These are phyloP conservation scores for Limanda limanda DNA, from an alignment of 2,113 vertebrate species.

Conservation along the genomic window DNA sequence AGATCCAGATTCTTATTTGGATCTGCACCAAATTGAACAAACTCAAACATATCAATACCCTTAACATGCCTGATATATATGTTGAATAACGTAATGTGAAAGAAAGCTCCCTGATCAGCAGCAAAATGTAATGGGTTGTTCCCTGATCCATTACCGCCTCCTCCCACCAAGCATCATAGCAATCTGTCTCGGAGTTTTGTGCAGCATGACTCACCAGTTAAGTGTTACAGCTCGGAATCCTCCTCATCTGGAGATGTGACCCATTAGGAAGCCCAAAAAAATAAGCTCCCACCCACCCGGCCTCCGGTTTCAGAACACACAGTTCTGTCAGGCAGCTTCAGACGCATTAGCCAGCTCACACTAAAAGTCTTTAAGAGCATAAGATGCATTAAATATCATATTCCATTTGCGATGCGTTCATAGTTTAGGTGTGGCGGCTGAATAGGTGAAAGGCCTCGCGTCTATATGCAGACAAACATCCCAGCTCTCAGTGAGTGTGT, in stretches of 20 bases:
- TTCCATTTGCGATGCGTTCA: conserved; percentile 40
- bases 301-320: conserved; percentile 24
- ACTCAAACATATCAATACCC: no score
- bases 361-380: conserved; percentile 37
- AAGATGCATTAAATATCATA: conserved; percentile 18
- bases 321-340: not conserved
- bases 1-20: no score
- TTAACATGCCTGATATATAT: no score
- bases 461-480: conserved; percentile 20
- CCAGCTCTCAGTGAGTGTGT: conserved; percentile 26
- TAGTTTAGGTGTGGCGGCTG: conserved; percentile 35
- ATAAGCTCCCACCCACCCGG: not conserved
- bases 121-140: no score
- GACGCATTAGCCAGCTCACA: conserved; percentile 33
- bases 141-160: no score
- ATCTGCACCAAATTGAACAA: no score
- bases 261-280: not conserved
- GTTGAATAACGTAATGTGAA: no score
- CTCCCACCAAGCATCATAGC: no score
- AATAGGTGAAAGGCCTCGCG: conserved; percentile 64
- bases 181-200: not conserved
- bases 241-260: conserved; percentile 50
- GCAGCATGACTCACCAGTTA: conserved; percentile 55
- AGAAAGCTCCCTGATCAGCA: no score
- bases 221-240: conserved; percentile 33